These are phyloP conservation scores for Cephus nigrinus DNA, from an alignment of 2,888 invertebrate species.

Conservation along the genomic window DNA sequence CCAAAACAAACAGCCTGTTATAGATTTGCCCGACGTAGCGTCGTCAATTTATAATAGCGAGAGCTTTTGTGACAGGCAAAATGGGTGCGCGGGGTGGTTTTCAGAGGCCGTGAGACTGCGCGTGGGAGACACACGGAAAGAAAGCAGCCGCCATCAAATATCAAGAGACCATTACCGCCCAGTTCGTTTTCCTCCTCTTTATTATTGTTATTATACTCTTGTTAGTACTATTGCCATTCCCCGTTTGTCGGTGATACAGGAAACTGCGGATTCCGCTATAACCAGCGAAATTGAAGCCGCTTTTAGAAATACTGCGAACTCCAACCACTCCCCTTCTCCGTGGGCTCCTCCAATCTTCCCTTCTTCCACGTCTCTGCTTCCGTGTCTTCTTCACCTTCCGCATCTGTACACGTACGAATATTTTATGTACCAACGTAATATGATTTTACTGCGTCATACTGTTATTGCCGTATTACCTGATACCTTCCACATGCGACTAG, in stretches of 20 bases:
- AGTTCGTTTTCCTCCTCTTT: not conserved
- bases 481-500: too few species aligned
- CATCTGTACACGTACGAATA: too few species aligned
- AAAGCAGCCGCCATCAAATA: conserved; percentile 34
- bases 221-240: conserved; percentile 22
- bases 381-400: too few species aligned
- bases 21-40: conserved; percentile 47
- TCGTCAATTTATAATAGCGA: conserved; percentile 50
- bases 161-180: conserved; percentile 45
- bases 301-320: not conserved
- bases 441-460: too few species aligned
- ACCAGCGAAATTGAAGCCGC: not conserved
- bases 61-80: conserved; percentile 44
- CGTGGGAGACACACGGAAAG: conserved; percentile 20
- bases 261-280: not conserved
- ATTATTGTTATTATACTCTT: conserved; percentile 30
- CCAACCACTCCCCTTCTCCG: too few species aligned
- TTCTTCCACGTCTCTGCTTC: too few species aligned
- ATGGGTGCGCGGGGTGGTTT: conserved; percentile 23
- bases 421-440: too few species aligned
- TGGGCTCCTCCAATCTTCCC: too few species aligned
- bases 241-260: not conserved
- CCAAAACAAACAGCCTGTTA: conserved; percentile 55
- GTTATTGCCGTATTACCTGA: too few species aligned
- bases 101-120: conserved; percentile 7